phyloP scores from a whole-genome alignment of 2,797 vertebrate genomes.

The Lutra lutra region DNA sequence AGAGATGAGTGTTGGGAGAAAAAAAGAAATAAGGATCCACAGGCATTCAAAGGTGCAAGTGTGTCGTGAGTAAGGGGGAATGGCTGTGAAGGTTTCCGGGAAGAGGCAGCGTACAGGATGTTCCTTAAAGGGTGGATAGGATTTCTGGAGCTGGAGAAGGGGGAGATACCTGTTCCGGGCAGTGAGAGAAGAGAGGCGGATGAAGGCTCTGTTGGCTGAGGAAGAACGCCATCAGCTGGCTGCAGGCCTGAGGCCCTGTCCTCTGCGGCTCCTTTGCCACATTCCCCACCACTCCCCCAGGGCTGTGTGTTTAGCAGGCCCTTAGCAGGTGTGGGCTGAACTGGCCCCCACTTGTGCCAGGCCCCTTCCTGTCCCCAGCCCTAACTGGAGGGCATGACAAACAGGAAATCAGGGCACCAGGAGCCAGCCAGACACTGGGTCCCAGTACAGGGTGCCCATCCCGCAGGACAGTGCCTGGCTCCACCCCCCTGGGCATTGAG shows the following conservation, averaged over 20 bases:
- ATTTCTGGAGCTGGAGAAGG: slow-evolving; percentile 28
- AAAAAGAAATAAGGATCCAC: not conserved
- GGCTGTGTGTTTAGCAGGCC: not conserved
- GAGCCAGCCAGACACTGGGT: not conserved
- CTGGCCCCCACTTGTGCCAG: not conserved
- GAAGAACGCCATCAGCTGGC: not conserved
- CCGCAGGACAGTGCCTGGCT: not conserved
- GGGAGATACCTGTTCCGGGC: slow-evolving; percentile 17
- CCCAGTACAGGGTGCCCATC: not conserved
- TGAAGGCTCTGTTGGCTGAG: not conserved
- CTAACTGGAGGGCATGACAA: not conserved
- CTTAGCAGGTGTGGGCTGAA: not conserved
- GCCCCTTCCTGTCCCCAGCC: not conserved
- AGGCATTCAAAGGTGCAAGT: not conserved
- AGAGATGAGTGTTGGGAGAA: not conserved
- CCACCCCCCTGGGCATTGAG: not conserved
- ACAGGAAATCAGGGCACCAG: not conserved
- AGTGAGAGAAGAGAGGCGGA: slow-evolving; percentile 8
- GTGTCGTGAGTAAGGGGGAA: not conserved
- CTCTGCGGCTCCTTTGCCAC: not conserved
- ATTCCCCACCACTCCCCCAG: not conserved
- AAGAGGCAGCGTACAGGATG: not conserved
- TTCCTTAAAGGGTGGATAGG: slow-evolving; percentile 39
- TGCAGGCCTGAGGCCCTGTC: not conserved
- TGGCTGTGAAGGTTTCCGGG: not conserved